A percentile compares a stretch with the other conserved stretches of the same genome.
Conservation (phyloP, 1,140 invertebrate genomes). For the Drosophila repletoides region DNA sequence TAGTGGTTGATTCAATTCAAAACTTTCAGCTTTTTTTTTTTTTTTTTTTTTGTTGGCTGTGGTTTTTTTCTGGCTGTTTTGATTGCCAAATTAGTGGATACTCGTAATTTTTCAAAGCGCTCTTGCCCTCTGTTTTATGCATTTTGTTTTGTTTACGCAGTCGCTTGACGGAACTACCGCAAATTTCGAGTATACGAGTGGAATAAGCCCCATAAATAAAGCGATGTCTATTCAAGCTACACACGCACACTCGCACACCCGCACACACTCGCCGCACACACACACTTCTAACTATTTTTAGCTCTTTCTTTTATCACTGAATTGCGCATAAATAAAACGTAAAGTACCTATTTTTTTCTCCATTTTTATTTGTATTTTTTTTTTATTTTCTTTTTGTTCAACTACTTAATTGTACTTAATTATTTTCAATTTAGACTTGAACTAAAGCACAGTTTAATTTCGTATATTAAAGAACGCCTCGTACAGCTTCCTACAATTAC, state of each 20-base stretch:
- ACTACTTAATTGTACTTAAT: constrained; percentile 74
- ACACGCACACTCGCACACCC: not conserved
- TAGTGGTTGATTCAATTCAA: constrained; percentile 15
- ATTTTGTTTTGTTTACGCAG: constrained; percentile 17
- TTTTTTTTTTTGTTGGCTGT: not conserved
- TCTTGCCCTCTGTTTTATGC: not conserved
- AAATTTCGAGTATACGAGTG: constrained; percentile 10
- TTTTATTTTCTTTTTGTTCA: constrained; percentile 10
- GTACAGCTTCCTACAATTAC: not conserved
- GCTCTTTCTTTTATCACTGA: constrained; percentile 55
- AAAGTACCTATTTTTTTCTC: constrained; percentile 21
- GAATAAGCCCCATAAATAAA: constrained; percentile 25
- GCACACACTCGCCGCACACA: too few species aligned
- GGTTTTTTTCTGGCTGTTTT: constrained; percentile 15
- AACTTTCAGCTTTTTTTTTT: constrained; percentile 6
- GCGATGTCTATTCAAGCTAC: constrained; percentile 10
- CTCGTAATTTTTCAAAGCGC: constrained; percentile 30
- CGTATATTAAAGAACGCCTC: constrained; percentile 10
- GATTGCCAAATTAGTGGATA: constrained; percentile 47
- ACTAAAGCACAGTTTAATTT: constrained; percentile 46
- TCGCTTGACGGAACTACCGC: constrained; percentile 8
- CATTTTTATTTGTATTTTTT: constrained; percentile 4
- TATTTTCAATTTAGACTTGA: constrained; percentile 61
- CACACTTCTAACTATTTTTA: constrained; percentile 61
- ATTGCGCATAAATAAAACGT: constrained; percentile 57